Evolutionary conservation across 2,888 invertebrate species (phyloP).

Genomic region (Parnassius glacialis): DNA sequence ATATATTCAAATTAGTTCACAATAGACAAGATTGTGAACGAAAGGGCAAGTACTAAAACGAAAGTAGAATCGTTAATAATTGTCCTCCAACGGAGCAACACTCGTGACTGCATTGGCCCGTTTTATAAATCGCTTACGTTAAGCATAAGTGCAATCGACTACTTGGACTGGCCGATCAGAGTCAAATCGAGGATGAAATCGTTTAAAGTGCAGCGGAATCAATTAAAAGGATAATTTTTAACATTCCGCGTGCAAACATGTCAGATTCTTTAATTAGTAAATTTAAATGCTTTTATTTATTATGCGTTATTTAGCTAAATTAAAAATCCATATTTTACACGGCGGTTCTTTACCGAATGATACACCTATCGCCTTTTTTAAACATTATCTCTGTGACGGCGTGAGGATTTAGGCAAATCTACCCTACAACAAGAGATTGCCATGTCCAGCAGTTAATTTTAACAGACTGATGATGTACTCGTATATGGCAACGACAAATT

Average conservation of each 20-base stretch:
- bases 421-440: not conserved
- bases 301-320: too few relatives aligned
- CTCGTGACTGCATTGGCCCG: conserved; percentile 30
- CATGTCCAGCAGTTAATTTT: not conserved
- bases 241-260: not conserved
- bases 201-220: conserved; percentile 27
- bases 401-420: too few relatives aligned
- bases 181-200: conserved; percentile 33
- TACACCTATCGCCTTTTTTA: too few relatives aligned
- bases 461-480: too few relatives aligned
- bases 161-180: conserved; percentile 7
- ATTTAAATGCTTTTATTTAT: too few relatives aligned
- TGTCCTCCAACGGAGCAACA: conserved; percentile 29
- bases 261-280: too few relatives aligned
- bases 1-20: too few relatives aligned
- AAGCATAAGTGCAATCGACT: conserved; percentile 27
- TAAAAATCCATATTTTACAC: too few relatives aligned
- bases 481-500: too few relatives aligned
- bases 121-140: conserved; percentile 32
- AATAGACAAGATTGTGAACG: too few relatives aligned
- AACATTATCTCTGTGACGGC: too few relatives aligned
- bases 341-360: too few relatives aligned
- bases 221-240: conserved; percentile 21
- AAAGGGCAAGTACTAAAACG: conserved; percentile 13
- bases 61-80: conserved; percentile 32